Percentiles rank a stretch among this genome's conserved stretches.
These are phyloP conservation scores for Chrysomela aeneicollis DNA, from an alignment of 2,888 invertebrate species.

Conservation along the genomic window DNA sequence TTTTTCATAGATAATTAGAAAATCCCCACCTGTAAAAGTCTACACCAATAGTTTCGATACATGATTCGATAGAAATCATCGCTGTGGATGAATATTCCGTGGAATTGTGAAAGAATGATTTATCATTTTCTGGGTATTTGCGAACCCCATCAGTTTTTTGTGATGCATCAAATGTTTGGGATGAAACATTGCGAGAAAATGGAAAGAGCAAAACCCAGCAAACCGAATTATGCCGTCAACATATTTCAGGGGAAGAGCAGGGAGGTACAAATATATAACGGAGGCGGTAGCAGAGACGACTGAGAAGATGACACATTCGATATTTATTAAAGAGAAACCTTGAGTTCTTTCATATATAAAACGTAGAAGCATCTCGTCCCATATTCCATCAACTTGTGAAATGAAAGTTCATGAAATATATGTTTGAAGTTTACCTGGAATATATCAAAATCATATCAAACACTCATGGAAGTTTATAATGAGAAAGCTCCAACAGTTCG, in stretches of 20 bases:
- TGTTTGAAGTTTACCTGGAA: background rate
- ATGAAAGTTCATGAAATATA: background rate
- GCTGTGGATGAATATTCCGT: too few species aligned
- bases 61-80: too few species aligned
- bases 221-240: conserved; percentile 29
- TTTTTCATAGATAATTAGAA: too few species aligned
- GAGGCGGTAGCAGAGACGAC: conserved; percentile 7
- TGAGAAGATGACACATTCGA: conserved; percentile 22
- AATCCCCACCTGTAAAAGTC: too few species aligned
- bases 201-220: conserved; percentile 12
- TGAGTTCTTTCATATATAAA: conserved; percentile 14
- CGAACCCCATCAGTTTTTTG: too few species aligned
- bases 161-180: background rate
- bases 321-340: conserved; percentile 20
- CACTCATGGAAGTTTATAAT: too few species aligned
- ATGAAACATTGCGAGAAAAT: background rate
- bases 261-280: conserved; percentile 15
- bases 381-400: background rate
- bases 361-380: background rate
- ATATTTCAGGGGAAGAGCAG: conserved; percentile 23
- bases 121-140: too few species aligned
- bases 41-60: too few species aligned
- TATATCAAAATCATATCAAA: too few species aligned
- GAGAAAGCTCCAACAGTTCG: too few species aligned
- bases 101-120: too few species aligned